Conservation (phyloP, 2,113 vertebrate species). For the Pelodiscus sinensis region DNA sequence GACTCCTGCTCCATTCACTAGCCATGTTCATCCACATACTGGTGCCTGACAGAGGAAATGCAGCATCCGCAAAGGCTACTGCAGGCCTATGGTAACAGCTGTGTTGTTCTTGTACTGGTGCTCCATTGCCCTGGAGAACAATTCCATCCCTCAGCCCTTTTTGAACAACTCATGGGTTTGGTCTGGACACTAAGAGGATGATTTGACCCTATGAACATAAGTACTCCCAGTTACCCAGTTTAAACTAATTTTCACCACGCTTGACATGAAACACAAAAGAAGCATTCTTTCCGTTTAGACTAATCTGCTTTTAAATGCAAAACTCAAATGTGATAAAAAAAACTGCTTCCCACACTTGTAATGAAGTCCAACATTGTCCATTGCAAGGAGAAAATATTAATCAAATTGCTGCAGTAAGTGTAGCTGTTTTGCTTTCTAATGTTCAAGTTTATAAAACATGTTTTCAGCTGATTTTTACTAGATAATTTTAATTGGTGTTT, state of each 20-base stretch:
- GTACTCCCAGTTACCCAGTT: background rate
- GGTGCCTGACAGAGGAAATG: background rate
- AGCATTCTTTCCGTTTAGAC: conserved; percentile 56
- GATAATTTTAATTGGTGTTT: conserved; percentile 71
- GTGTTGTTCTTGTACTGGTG: background rate
- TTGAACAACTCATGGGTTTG: background rate
- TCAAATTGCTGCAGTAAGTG: background rate
- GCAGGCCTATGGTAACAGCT: background rate
- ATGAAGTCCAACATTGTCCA: conserved; percentile 29
- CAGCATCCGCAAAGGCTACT: background rate
- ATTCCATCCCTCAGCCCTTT: background rate
- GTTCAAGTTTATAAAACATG: conserved; percentile 57
- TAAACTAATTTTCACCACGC: background rate
- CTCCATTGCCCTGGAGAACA: background rate
- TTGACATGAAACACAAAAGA: background rate
- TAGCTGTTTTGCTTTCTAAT: conserved; percentile 47
- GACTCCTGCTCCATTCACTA: background rate
- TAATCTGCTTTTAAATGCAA: conserved; percentile 60
- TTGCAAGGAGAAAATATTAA: conserved; percentile 33
- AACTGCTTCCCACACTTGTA: background rate
- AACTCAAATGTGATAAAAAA: conserved; percentile 48
- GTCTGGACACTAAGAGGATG: background rate
- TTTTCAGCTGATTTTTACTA: conserved; percentile 71
- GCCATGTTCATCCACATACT: background rate
- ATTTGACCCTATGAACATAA: background rate